phyloP scores from a whole-genome alignment of 2,797 vertebrate species.

The Pampus argenteus region DNA sequence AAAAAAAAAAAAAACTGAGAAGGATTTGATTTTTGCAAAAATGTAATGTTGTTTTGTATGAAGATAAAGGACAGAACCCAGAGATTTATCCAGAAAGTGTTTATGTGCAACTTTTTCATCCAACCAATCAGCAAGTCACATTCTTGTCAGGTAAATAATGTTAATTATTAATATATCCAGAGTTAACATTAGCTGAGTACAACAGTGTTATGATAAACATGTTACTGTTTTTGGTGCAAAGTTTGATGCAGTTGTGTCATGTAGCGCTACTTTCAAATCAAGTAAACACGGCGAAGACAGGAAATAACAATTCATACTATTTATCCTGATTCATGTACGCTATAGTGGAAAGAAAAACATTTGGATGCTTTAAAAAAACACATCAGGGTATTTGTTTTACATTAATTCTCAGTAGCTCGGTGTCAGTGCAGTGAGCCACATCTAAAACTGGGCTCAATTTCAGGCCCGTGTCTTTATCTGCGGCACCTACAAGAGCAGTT shows the following conservation, averaged over 20 bases:
- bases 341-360: too few relatives aligned
- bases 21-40: background rate
- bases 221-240: background rate
- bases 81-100: too few relatives aligned
- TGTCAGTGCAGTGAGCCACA: background rate
- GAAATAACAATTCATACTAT: too few relatives aligned
- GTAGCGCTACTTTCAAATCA: background rate
- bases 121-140: too few relatives aligned
- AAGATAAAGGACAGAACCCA: background rate
- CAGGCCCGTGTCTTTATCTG: slow-evolving; percentile 21
- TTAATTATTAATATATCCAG: too few relatives aligned
- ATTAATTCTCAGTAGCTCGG: background rate
- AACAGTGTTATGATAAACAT: background rate
- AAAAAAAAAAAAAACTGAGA: slow-evolving; percentile 9
- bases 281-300: too few relatives aligned
- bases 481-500: slow-evolving; percentile 37
- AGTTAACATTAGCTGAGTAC: too few relatives aligned
- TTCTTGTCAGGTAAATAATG: background rate
- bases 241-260: background rate
- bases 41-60: background rate
- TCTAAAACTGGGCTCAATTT: slow-evolving; percentile 11
- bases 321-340: too few relatives aligned
- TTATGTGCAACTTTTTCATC: too few relatives aligned
- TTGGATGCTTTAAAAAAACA: too few relatives aligned
- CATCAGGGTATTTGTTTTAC: too few relatives aligned